Percentiles rank a stretch among this genome's conserved stretches.
Evolutionary conservation across 1,140 invertebrate species (phyloP).

Genomic region (Globodera ellingtonae): DNA sequence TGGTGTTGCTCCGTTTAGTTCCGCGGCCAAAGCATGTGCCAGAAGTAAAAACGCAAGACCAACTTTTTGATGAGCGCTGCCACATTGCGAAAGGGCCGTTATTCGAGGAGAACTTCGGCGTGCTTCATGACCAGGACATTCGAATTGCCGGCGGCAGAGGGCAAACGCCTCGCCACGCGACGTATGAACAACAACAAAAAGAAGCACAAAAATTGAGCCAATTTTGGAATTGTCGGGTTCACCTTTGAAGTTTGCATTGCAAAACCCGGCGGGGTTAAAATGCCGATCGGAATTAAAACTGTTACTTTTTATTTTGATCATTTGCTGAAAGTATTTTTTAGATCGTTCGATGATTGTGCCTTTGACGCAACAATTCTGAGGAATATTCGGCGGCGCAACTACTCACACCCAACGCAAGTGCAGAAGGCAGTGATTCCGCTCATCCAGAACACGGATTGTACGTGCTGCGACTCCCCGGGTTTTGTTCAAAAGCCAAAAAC

Average conservation of each 20-base stretch:
- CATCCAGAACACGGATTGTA: constrained; percentile 14
- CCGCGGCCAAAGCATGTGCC: constrained; percentile 25
- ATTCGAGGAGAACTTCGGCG: constrained; percentile 27
- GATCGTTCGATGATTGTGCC: constrained; percentile 19
- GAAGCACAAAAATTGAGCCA: no score
- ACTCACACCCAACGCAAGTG: constrained; percentile 5
- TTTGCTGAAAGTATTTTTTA: not conserved
- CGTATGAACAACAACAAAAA: not conserved
- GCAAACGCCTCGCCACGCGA: not conserved
- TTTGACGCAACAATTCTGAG: constrained; percentile 8
- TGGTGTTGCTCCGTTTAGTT: constrained; percentile 1
- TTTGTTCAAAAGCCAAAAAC: not conserved
- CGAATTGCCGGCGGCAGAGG: constrained; percentile 25
- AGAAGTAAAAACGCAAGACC: not conserved
- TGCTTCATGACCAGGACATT: constrained; percentile 26
- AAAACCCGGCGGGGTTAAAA: no score
- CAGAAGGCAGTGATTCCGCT: constrained; percentile 25
- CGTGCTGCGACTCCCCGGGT: not conserved
- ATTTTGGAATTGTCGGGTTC: no score
- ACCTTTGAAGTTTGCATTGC: no score
- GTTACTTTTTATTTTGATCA: not conserved
- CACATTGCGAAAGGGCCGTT: constrained; percentile 27
- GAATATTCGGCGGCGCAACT: constrained; percentile 13
- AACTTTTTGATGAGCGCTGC: constrained; percentile 22
- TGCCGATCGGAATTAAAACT: not conserved